Conservation (phyloP, 1,140 invertebrate species). For the Dendroctonus ponderosae region DNA sequence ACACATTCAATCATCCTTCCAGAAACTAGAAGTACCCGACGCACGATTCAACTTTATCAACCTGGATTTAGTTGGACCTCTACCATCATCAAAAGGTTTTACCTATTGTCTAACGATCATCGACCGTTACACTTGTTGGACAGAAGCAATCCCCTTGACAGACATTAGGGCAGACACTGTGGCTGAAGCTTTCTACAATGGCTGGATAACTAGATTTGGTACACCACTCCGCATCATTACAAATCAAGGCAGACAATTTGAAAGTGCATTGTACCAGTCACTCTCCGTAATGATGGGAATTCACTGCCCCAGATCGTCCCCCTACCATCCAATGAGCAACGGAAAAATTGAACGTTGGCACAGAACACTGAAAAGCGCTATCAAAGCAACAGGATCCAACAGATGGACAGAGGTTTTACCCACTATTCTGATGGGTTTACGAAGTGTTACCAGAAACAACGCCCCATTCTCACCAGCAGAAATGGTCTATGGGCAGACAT, state of each 20-base stretch:
- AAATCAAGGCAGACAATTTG: slow-evolving; percentile 51
- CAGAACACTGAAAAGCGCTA: slow-evolving; percentile 51
- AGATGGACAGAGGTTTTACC: slow-evolving; percentile 33
- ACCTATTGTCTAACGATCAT: slow-evolving; percentile 50
- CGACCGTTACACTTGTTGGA: slow-evolving; percentile 52
- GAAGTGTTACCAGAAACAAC: slow-evolving; percentile 42
- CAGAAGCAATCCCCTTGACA: slow-evolving; percentile 47
- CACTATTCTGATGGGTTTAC: slow-evolving; percentile 44
- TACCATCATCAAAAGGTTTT: slow-evolving; percentile 43
- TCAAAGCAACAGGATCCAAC: slow-evolving; percentile 53
- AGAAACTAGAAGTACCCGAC: slow-evolving; percentile 32
- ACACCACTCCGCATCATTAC: slow-evolving; percentile 47
- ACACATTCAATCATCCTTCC: slow-evolving; percentile 36
- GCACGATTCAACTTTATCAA: slow-evolving; percentile 42
- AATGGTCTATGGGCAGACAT: slow-evolving; percentile 45
- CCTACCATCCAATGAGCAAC: not conserved
- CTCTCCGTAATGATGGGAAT: not conserved
- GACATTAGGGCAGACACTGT: slow-evolving; percentile 47
- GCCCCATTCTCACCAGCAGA: slow-evolving; percentile 42
- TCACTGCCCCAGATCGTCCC: not conserved
- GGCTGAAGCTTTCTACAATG: slow-evolving; percentile 39
- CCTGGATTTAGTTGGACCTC: slow-evolving; percentile 47
- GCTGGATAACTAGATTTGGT: slow-evolving; percentile 50
- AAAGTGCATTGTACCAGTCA: slow-evolving; percentile 40
- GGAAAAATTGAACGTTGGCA: slow-evolving; percentile 28